phyloP scores from a whole-genome alignment of 2,113 vertebrate genomes.

The Promerops cafer region DNA sequence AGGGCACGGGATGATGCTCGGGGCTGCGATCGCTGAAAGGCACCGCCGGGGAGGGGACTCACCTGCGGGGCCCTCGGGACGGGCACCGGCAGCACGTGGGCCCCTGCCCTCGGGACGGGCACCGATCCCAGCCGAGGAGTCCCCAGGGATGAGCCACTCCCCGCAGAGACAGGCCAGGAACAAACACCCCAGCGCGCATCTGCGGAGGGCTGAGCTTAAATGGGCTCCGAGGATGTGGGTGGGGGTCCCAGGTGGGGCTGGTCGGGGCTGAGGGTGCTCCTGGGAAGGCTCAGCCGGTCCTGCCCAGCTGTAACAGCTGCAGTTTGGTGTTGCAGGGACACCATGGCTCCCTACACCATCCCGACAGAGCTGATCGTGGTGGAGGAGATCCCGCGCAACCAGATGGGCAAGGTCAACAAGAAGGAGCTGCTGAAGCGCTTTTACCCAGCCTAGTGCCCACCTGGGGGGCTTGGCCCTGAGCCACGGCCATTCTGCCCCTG shows the following conservation, averaged over 20 bases:
- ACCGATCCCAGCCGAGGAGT: accelerated
- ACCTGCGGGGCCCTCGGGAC: accelerated
- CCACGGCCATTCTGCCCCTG: accelerated
- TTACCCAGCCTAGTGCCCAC: slow-evolving; percentile 49
- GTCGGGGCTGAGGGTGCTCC: not conserved
- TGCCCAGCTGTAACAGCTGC: not conserved
- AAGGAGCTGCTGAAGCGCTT: slow-evolving; percentile 83
- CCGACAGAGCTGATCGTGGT: slow-evolving; percentile 86
- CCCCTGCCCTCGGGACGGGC: not conserved
- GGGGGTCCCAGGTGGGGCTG: not conserved
- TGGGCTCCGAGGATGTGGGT: not conserved
- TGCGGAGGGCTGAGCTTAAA: not conserved
- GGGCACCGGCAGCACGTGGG: accelerated
- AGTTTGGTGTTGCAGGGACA: slow-evolving; percentile 66
- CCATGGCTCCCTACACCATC: slow-evolving; percentile 82
- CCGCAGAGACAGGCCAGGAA: not conserved
- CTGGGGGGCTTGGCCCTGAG: not conserved
- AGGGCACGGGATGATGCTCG: not conserved
- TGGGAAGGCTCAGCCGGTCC: not conserved
- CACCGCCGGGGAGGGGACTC: accelerated
- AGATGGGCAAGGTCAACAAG: slow-evolving; percentile 97
- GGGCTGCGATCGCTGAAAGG: accelerated
- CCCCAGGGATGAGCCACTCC: not conserved
- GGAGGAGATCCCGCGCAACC: slow-evolving; percentile 88
- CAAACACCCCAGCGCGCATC: too few species aligned